Conservation (phyloP, 2,888 invertebrate species). For the Callyntrura guangdongensis region DNA sequence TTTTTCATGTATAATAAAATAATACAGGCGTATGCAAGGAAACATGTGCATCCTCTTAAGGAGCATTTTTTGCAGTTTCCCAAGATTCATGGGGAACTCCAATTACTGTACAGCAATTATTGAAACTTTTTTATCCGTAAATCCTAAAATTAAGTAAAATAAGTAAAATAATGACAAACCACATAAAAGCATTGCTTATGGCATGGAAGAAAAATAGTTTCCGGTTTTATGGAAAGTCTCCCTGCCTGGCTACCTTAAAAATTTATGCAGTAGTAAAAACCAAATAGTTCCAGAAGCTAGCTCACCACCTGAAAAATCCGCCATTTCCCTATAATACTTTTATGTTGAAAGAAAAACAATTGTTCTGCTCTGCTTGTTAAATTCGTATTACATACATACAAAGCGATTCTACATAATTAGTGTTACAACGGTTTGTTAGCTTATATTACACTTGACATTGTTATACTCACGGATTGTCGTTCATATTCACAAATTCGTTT, state of each 20-base stretch:
- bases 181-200: slow-evolving; percentile 3
- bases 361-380: too few relatives aligned
- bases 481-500: too few relatives aligned
- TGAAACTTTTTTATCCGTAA: slow-evolving; percentile 47
- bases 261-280: background rate
- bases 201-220: slow-evolving; percentile 50
- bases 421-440: too few relatives aligned
- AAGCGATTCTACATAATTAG: too few relatives aligned
- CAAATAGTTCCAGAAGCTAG: too few relatives aligned
- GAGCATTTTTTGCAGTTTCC: slow-evolving; percentile 28
- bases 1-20: slow-evolving; percentile 1
- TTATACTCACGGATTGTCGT: too few relatives aligned
- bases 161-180: background rate
- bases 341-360: too few relatives aligned
- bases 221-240: slow-evolving; percentile 11
- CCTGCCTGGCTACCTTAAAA: background rate
- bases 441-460: too few relatives aligned
- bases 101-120: slow-evolving; percentile 64
- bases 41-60: background rate
- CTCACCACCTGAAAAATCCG: too few relatives aligned
- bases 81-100: slow-evolving; percentile 46
- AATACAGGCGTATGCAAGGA: background rate
- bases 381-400: too few relatives aligned
- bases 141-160: background rate
- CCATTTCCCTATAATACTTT: too few relatives aligned